A percentile compares a stretch with the other conserved stretches of the same genome.
phyloP scores from a whole-genome alignment of 2,113 vertebrate species.

The Pelvicachromis taeniatus region DNA sequence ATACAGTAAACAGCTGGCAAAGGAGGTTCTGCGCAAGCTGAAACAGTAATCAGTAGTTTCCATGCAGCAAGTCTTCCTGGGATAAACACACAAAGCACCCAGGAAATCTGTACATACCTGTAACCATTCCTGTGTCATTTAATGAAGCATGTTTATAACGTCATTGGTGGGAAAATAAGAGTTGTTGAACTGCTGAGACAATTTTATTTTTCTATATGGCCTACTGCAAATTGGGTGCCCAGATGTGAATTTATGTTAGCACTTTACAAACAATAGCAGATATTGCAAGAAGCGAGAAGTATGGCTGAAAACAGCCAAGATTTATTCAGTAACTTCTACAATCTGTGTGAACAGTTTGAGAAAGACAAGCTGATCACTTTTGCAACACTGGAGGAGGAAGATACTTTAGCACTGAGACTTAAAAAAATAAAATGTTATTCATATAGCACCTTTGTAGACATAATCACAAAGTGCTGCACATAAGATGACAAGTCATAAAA shows the following conservation, averaged over 20 bases:
- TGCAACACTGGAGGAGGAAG: not conserved
- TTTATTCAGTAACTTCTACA: not conserved
- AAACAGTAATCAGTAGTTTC: not conserved
- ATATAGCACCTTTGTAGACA: not conserved
- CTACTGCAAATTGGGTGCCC: fast-evolving
- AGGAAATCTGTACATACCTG: not conserved
- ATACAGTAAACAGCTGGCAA: constrained; percentile 66
- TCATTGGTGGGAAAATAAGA: not conserved
- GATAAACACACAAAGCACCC: not conserved
- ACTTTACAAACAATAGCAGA: not conserved
- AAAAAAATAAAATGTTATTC: fast-evolving
- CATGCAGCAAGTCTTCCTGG: not conserved
- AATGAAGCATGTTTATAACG: not conserved
- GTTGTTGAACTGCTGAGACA: not conserved
- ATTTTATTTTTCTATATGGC: not conserved
- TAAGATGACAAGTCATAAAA: not conserved
- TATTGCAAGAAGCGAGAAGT: not conserved
- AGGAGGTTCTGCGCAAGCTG: constrained; percentile 63
- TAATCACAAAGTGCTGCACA: not conserved
- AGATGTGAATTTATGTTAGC: not conserved
- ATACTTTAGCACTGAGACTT: not conserved
- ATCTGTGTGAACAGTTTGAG: not conserved
- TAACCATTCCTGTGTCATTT: not conserved
- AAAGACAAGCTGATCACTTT: not conserved
- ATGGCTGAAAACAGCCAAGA: not conserved